Conservation (phyloP, 2,888 invertebrate genomes). For the Volucella inanis region DNA sequence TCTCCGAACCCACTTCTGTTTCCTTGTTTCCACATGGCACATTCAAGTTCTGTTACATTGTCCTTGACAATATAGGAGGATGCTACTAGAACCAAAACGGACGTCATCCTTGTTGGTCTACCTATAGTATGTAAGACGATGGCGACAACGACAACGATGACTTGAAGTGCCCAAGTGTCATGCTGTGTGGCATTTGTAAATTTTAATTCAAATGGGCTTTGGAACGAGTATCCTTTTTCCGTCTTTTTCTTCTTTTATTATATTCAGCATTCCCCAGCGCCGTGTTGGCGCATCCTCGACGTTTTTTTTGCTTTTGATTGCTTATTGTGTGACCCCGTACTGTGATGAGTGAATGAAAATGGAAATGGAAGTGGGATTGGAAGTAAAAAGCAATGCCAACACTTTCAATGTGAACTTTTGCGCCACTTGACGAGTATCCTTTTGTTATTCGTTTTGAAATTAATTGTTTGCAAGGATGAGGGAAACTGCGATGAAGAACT, state of each 20-base stretch:
- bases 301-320: constrained; percentile 52
- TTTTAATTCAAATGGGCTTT: constrained; percentile 51
- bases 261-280: neutral
- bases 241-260: constrained; percentile 15
- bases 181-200: constrained; percentile 64
- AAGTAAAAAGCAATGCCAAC: constrained; percentile 51
- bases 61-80: constrained; percentile 55
- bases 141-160: neutral
- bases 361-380: too few relatives aligned
- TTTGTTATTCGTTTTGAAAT: constrained; percentile 42
- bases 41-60: constrained; percentile 50
- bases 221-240: constrained; percentile 37
- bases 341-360: constrained; percentile 8
- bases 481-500: neutral
- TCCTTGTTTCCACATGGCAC: constrained; percentile 24
- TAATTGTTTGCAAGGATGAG: constrained; percentile 29
- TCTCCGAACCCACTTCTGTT: neutral
- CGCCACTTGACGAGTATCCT: constrained; percentile 35
- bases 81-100: constrained; percentile 17
- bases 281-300: neutral
- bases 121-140: neutral
- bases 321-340: constrained; percentile 53
- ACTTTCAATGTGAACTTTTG: constrained; percentile 65
- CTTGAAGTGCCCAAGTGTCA: constrained; percentile 65
- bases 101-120: constrained; percentile 46